Conservation (phyloP, 2,797 vertebrate genomes). For the Lithobates pipiens region DNA sequence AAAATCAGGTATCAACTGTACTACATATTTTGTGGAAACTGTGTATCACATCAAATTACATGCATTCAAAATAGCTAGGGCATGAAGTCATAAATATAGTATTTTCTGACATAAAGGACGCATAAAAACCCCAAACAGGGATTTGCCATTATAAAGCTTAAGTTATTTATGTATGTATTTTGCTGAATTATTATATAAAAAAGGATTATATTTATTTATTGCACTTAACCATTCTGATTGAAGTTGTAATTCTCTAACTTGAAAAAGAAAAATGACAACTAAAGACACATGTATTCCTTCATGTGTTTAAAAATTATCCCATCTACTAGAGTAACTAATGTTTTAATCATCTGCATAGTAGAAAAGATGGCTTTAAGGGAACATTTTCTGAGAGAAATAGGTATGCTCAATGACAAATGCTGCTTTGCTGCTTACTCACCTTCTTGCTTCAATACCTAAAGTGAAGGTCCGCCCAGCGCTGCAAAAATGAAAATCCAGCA, state of each 20-base stretch:
- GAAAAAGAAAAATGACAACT: too few relatives aligned
- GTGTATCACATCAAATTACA: constrained; percentile 1
- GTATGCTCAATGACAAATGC: too few relatives aligned
- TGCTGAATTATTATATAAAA: not conserved
- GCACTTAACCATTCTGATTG: too few relatives aligned
- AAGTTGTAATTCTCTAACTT: not conserved
- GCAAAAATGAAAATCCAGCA: too few relatives aligned
- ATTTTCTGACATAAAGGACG: not conserved
- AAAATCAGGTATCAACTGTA: constrained; percentile 32
- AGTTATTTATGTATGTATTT: not conserved
- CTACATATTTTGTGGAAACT: constrained; percentile 25
- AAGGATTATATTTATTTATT: too few relatives aligned
- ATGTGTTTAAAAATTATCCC: not conserved
- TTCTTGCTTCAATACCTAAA: too few relatives aligned
- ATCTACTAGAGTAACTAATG: not conserved
- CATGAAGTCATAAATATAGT: constrained; percentile 11
- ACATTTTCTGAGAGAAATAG: too few relatives aligned
- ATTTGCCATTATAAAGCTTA: not conserved
- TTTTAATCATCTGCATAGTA: not conserved
- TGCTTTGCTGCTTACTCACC: too few relatives aligned
- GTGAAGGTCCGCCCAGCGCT: too few relatives aligned
- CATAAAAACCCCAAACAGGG: not conserved
- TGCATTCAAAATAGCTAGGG: not conserved
- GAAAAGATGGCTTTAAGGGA: too few relatives aligned
- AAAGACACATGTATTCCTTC: not conserved